Base-by-base conservation (phyloP, 2,888 invertebrate species). In the Rhamnusium bicolor region DNA sequence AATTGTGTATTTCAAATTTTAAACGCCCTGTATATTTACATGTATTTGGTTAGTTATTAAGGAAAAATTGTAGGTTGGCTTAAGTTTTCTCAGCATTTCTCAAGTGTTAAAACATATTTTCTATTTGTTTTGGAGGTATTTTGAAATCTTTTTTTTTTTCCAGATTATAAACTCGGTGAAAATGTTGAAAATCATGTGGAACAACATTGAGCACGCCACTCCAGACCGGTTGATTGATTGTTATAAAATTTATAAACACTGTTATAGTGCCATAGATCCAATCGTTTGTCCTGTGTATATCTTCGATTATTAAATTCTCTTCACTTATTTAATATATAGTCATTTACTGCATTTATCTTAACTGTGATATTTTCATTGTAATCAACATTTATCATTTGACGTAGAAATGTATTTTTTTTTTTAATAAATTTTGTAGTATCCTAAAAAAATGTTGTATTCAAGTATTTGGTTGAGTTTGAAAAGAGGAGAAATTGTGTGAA, bases 181-280 rank as follows among this genome's bases (percentile, higher is more conserved):
- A 61, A 78, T 83, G 65, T 71, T 87, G 47, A 81, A 83, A 18
- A 49, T 69, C 3, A 86, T 86, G 83, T 87, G 87, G 87, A 81
- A 78, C 7, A 79, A 85, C 71, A 51, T 79, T 2, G 74, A 77
- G 27, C 68, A 74, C 10, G 80, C 84, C 2, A 80, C 81, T 3
- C 78, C 77, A 3, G 77, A 79, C 40, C 79, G 82, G 62, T 73
- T 87, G n/a, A 67, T 77, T 16, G 79, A 81, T 27, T 83, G 81
- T 62, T 80, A 82, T 67, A 74, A 77, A 72, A 78, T 81, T 51
- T 86, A 83, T 72, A 73, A 78, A 47, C 77, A 75, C 53, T 84
- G 84, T 73, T 82, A 78, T 51, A 76, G 77, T 69, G 77, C 74
- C 68, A 79, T 86, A 21, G 81, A 81, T 67, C 82, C 83, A 0